A percentile compares a stretch with the other conserved stretches of the same genome.
phyloP scores from a whole-genome alignment of 2,113 vertebrate genomes.

The Meles meles region DNA sequence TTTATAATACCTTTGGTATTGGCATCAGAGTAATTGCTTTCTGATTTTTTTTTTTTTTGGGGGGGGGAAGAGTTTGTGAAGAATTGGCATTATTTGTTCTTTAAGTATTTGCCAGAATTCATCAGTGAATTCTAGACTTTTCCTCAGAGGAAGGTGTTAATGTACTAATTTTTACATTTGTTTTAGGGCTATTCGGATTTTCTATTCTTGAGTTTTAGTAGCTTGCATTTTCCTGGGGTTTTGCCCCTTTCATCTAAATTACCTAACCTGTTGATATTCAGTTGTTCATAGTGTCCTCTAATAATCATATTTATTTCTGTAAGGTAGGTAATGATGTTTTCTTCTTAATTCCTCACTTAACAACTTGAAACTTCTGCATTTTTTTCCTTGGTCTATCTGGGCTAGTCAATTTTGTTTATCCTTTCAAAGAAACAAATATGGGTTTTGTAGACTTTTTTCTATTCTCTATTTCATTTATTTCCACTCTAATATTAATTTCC shows the following conservation, averaged over 20 bases:
- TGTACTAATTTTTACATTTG: background rate
- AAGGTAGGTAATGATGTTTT: background rate
- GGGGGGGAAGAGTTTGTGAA: background rate
- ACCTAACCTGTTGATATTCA: background rate
- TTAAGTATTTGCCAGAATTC: background rate
- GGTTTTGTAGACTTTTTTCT: background rate
- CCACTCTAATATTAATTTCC: background rate
- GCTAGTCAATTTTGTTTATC: background rate
- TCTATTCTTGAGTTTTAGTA: background rate
- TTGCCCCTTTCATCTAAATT: background rate
- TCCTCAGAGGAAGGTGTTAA: background rate
- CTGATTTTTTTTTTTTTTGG: background rate
- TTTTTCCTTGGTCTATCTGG: background rate
- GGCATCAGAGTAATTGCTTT: background rate
- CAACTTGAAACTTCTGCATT: background rate
- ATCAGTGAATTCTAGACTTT: background rate
- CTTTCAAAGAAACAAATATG: background rate
- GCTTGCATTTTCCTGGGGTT: background rate
- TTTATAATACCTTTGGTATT: background rate
- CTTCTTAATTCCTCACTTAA: background rate
- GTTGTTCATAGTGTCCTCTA: background rate
- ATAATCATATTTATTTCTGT: background rate
- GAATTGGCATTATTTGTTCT: background rate
- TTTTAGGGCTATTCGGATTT: background rate
- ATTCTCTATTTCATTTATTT: background rate